phyloP scores from a whole-genome alignment of 2,113 vertebrate genomes.

The Gymnobelideus leadbeateri region DNA sequence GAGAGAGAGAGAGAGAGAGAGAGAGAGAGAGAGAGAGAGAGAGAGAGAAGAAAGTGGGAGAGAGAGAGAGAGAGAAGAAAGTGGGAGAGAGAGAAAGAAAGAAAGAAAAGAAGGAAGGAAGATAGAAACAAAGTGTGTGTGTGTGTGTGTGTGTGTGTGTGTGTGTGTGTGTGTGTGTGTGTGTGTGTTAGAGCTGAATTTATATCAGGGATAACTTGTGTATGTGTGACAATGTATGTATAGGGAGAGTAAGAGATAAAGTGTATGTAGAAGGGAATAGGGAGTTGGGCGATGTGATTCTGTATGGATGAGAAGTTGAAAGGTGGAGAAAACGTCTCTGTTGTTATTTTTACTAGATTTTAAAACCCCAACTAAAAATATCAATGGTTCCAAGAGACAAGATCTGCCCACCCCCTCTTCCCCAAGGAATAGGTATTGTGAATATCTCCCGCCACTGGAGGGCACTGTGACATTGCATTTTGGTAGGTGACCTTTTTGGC shows the following conservation, averaged over 20 bases:
- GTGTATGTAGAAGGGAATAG: neutral
- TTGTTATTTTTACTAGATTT: neutral
- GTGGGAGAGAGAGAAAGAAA: too few relatives aligned
- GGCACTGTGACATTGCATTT: conserved; percentile 83
- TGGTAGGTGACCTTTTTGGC: conserved; percentile 67
- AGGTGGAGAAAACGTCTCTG: neutral
- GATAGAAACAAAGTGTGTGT: too few relatives aligned
- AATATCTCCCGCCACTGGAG: conserved; percentile 80
- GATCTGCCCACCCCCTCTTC: neutral
- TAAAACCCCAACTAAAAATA: neutral
- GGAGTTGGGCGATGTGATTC: neutral
- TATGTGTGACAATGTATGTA: neutral
- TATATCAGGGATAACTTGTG: neutral
- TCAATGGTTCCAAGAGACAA: neutral
- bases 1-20: too few relatives aligned
- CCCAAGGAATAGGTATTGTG: conserved; percentile 28
- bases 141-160: too few relatives aligned
- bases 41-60: too few relatives aligned
- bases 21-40: too few relatives aligned
- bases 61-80: too few relatives aligned
- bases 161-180: too few relatives aligned
- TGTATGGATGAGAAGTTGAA: neutral
- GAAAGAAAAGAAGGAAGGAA: too few relatives aligned
- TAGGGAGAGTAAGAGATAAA: neutral
- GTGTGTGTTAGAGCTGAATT: neutral